These are phyloP conservation scores for Rhinolophus sinicus DNA, from an alignment of 2,113 vertebrate genomes.

Conservation along the genomic window DNA sequence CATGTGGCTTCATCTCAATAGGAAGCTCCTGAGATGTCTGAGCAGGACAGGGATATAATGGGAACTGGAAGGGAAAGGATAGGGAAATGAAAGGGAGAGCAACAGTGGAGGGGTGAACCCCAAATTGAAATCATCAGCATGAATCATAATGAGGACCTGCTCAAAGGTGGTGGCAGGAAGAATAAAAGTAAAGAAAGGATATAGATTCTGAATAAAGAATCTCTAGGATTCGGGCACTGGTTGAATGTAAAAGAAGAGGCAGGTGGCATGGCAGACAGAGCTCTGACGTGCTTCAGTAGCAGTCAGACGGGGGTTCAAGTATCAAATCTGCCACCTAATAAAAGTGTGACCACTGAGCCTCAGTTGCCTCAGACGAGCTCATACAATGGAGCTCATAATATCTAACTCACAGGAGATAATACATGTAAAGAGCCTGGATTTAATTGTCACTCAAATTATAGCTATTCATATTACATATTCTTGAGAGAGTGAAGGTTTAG, in stretches of 20 bases:
- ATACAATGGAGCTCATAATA: slow-evolving; percentile 3
- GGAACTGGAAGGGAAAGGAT: neutral
- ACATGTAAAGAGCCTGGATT: neutral
- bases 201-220: neutral
- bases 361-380: neutral
- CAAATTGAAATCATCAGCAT: neutral
- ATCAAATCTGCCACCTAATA: neutral
- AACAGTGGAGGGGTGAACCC: neutral
- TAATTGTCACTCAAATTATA: neutral
- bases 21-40: neutral
- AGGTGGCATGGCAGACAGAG: neutral
- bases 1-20: neutral
- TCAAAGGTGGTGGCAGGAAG: neutral
- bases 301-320: neutral
- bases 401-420: neutral
- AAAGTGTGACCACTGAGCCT: neutral
- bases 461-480: neutral
- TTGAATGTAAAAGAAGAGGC: neutral
- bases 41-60: neutral
- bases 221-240: neutral
- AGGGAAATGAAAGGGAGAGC: neutral
- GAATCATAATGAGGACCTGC: neutral
- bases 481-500: neutral
- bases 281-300: neutral
- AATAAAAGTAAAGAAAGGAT: neutral